A percentile compares a stretch with the other conserved stretches of the same genome.
These are phyloP conservation scores for Aphidius gifuensis DNA, from an alignment of 1,140 invertebrate genomes.

Conservation along the genomic window DNA sequence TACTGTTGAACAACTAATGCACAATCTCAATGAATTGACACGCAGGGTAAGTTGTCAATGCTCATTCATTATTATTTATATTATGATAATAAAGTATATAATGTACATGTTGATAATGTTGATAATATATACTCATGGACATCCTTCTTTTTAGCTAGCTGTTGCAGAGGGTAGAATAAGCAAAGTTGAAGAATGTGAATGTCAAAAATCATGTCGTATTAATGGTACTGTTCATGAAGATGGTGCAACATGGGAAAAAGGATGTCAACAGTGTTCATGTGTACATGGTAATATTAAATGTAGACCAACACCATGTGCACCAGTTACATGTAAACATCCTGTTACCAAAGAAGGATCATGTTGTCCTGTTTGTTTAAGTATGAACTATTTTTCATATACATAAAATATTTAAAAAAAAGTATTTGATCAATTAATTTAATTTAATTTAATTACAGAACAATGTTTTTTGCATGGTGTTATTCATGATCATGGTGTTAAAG, in stretches of 20 bases:
- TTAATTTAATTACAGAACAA: conserved; percentile 61
- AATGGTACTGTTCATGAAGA: conserved; percentile 78
- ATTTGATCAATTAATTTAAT: conserved; percentile 8
- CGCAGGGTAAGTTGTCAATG: conserved; percentile 58
- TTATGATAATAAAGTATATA: background rate
- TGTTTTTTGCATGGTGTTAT: conserved; percentile 73
- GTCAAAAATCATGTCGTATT: conserved; percentile 78
- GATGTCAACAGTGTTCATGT: conserved; percentile 80
- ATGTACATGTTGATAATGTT: too few species aligned
- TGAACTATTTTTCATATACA: conserved; percentile 47
- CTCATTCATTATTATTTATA: background rate
- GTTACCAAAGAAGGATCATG: conserved; percentile 74
- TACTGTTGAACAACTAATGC: conserved; percentile 63
- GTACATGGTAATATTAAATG: conserved; percentile 79
- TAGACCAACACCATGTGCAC: conserved; percentile 72
- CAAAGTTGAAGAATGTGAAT: conserved; percentile 83
- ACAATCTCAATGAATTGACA: conserved; percentile 60
- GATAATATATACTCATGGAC: conserved; percentile 30
- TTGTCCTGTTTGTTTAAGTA: conserved; percentile 82
- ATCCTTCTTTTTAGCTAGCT: conserved; percentile 66
- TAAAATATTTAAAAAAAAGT: background rate
- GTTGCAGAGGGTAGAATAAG: conserved; percentile 72
- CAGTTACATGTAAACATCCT: conserved; percentile 74
- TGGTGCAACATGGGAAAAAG: conserved; percentile 76
- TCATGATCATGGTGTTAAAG: conserved; percentile 79